Evolutionary conservation across 2,888 invertebrate genomes (phyloP), one percentile per base, ranked within the genome.

Genomic region (Ophraella communa): DNA sequence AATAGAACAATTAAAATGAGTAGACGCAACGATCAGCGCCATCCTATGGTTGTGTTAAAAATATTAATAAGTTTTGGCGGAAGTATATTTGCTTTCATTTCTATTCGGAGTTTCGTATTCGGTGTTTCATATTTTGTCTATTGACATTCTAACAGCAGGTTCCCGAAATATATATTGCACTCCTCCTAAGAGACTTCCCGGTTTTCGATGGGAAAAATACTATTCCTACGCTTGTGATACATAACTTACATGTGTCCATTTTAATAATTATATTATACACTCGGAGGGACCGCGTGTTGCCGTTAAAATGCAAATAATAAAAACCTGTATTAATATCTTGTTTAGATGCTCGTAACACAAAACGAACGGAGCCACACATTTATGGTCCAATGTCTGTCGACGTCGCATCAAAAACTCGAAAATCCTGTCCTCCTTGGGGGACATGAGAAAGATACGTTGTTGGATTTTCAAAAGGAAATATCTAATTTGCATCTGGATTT

Each of bases 251-350:
- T 17, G 49, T 24, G 27, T 10, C 4, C 49, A 51, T 27, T 51
- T 51, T 51, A 51, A 51, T 51, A 51, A 51, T 24, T 51, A 51
- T 51, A 10, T 18, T 27, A 51, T 63, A 63, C 65, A 65, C 57
- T 63, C 57, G 65, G 63, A 55, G 61, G 53, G 51, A 51, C 51
- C n/a, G n/a, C n/a, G n/a, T 49, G 64, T 35, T 59, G 58, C 65
- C 68, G 68, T 68, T 68, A 68, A 68, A 68, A 68, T 68, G 68
- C 65, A 65, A 68, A 68, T 67, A 66, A 61, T 67, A 63, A 68
- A 68, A 68, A 68, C 68, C 68, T 60, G 68, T 68, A 68, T 65
- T 63, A 68, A 68, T 68, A 68, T 65, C 68, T 68, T 65, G 68
- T 68, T 68, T 65, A 59, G 65, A 68, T 14, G 30, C 56, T 45